Evolutionary conservation across 2,888 invertebrate genomes (phyloP).

Genomic region (Rotaria magnacalcarata): DNA sequence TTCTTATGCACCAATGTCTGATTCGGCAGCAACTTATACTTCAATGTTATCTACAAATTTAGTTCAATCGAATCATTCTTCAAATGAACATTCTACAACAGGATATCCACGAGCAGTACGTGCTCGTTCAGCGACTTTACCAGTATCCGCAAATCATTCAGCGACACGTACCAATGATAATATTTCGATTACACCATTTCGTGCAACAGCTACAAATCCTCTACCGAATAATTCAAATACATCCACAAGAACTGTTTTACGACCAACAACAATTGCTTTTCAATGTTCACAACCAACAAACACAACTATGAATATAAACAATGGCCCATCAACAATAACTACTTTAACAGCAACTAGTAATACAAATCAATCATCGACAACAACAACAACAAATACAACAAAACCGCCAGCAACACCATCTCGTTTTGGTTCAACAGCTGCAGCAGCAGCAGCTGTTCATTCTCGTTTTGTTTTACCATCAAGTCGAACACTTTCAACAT

Average conservation of each 20-base stretch:
- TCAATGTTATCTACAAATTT: neutral
- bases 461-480: neutral
- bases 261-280: slow-evolving; percentile 21
- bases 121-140: neutral
- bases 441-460: neutral
- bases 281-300: neutral
- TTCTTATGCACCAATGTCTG: neutral
- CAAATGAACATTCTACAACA: neutral
- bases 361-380: neutral
- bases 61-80: neutral
- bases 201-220: neutral
- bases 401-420: neutral
- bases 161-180: neutral
- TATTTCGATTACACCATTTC: neutral
- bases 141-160: neutral
- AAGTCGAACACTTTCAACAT: slow-evolving; percentile 36
- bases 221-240: neutral
- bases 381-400: too few species aligned
- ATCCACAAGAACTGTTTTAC: neutral
- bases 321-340: too few species aligned
- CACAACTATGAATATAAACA: neutral
- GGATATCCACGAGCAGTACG: neutral
- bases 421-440: neutral
- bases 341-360: neutral
- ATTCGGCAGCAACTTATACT: neutral